phyloP scores from a whole-genome alignment of 2,888 invertebrate genomes.

The Melitaea athalia region DNA sequence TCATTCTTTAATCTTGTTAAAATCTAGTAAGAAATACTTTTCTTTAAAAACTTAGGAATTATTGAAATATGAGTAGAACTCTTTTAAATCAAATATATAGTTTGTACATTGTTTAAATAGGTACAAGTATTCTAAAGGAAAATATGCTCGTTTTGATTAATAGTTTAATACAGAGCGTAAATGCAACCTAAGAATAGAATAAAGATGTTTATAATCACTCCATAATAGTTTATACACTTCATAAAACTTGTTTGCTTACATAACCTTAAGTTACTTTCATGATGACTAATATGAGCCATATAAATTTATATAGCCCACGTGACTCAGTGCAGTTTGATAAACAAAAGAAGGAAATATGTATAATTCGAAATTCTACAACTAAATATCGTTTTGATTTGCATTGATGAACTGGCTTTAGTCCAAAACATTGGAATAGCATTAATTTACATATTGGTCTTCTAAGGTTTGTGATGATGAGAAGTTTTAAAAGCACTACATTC shows the following conservation, averaged over 20 bases:
- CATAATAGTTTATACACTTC: conserved; percentile 34
- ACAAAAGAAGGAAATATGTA: conserved; percentile 39
- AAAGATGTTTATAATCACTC: conserved; percentile 38
- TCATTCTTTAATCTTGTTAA: no score
- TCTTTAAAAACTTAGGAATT: no score
- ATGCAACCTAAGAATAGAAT: conserved; percentile 25
- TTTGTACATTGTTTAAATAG: no score
- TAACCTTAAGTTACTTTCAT: conserved; percentile 36
- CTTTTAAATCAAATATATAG: no score
- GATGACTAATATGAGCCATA: conserved; percentile 41
- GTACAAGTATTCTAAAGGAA: no score
- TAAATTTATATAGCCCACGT: conserved; percentile 40
- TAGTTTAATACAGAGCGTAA: not conserved
- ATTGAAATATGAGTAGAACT: no score
- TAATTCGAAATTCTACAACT: conserved; percentile 14
- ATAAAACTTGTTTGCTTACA: conserved; percentile 41
- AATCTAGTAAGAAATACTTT: no score
- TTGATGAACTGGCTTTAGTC: conserved; percentile 43
- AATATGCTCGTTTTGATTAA: no score
- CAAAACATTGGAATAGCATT: conserved; percentile 37
- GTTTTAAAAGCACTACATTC: conserved; percentile 46
- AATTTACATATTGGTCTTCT: conserved; percentile 12
- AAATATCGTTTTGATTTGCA: conserved; percentile 29
- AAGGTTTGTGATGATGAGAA: conserved; percentile 36
- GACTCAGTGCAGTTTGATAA: conserved; percentile 47